Evolutionary conservation across 2,888 invertebrate genomes (phyloP).

Genomic region (Leuctra nigra): DNA sequence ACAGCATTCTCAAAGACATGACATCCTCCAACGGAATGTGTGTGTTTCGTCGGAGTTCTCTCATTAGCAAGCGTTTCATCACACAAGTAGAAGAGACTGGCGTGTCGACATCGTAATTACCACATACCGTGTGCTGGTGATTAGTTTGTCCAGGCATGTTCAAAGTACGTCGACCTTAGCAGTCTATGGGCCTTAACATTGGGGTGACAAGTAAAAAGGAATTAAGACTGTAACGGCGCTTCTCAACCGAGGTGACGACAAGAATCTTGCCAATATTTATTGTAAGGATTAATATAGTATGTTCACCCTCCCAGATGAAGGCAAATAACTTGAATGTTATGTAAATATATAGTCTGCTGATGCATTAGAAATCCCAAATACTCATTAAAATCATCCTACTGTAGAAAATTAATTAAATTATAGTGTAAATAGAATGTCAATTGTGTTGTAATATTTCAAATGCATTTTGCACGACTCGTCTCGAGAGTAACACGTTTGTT

Average conservation of each 20-base stretch:
- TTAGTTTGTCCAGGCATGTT: neutral
- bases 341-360: slow-evolving; percentile 28
- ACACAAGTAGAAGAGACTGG: too few relatives aligned
- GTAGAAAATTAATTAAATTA: slow-evolving; percentile 11
- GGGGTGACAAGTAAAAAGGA: slow-evolving; percentile 23
- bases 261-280: slow-evolving; percentile 27
- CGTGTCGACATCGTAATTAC: too few relatives aligned
- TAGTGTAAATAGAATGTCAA: slow-evolving; percentile 28
- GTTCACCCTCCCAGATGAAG: slow-evolving; percentile 1
- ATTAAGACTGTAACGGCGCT: slow-evolving; percentile 27
- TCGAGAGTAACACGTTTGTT: neutral
- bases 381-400: slow-evolving; percentile 24
- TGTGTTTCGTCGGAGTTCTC: slow-evolving; percentile 4
- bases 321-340: slow-evolving; percentile 25
- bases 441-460: slow-evolving; percentile 29
- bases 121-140: too few relatives aligned
- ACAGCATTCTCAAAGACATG: slow-evolving; percentile 17
- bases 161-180: neutral
- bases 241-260: slow-evolving; percentile 23
- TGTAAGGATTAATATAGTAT: slow-evolving; percentile 9
- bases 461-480: slow-evolving; percentile 23
- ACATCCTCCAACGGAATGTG: slow-evolving; percentile 13
- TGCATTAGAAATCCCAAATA: slow-evolving; percentile 24
- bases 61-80: neutral
- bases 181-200: slow-evolving; percentile 25